These are phyloP conservation scores for Antheraea assamensis DNA, from an alignment of 2,888 invertebrate genomes.

Conservation along the genomic window DNA sequence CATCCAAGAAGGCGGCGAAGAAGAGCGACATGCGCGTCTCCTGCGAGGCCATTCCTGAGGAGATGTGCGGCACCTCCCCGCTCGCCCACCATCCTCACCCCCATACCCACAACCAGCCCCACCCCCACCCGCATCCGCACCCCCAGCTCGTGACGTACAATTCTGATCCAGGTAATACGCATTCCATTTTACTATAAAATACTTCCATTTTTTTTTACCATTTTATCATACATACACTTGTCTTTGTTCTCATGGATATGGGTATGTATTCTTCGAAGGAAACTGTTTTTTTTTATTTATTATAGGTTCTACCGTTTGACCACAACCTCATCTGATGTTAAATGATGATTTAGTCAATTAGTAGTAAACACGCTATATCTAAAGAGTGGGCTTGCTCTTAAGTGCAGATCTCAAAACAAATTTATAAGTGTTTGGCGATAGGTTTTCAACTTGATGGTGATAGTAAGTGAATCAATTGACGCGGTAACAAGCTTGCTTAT, in stretches of 20 bases:
- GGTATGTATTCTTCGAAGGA: no score
- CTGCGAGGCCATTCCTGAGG: constrained; percentile 95
- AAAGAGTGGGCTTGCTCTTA: background rate
- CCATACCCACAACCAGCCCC: constrained; percentile 24
- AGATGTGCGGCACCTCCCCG: constrained; percentile 90
- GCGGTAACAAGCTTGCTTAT: background rate
- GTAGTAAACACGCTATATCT: no score
- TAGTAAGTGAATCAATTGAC: no score
- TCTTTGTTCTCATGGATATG: no score
- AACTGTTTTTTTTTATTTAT: no score
- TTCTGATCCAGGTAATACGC: constrained; percentile 66
- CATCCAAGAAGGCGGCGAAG: constrained; percentile 84
- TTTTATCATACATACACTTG: no score
- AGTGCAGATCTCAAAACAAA: background rate
- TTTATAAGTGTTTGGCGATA: no score
- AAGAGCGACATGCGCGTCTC: constrained; percentile 92
- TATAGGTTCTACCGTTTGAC: no score
- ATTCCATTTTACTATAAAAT: background rate
- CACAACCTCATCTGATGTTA: no score
- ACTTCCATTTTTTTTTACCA: no score
- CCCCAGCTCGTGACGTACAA: constrained; percentile 60
- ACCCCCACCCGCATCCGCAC: constrained; percentile 16
- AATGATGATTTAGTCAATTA: no score
- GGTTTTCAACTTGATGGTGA: no score
- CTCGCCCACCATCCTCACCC: constrained; percentile 55